A percentile compares a stretch with the other conserved stretches of the same genome.
These are phyloP conservation scores for Sycophaga agraensis DNA, from an alignment of 1,140 invertebrate genomes.

Conservation along the genomic window DNA sequence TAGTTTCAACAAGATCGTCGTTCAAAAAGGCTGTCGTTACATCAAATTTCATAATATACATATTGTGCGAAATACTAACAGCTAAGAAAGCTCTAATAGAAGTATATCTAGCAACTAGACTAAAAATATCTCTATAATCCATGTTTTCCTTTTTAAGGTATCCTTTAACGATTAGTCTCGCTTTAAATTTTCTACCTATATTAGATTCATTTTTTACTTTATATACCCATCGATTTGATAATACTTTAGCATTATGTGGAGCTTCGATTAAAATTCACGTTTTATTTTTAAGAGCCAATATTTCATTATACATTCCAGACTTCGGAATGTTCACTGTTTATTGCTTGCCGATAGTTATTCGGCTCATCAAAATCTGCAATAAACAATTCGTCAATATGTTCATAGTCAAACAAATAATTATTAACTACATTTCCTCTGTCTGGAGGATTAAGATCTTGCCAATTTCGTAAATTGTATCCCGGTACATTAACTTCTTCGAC, in stretches of 20 bases:
- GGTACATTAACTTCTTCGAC: too few species aligned
- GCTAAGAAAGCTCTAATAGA: too few species aligned
- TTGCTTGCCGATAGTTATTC: neutral
- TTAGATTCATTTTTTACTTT: too few species aligned
- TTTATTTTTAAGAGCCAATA: constrained; percentile 1
- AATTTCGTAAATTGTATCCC: neutral
- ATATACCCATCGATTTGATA: constrained; percentile 15
- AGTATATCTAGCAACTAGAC: too few species aligned
- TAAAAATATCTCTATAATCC: neutral
- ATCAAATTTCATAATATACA: constrained; percentile 1
- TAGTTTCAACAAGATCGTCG: constrained; percentile 20
- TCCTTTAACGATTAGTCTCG: constrained; percentile 6
- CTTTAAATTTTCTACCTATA: too few species aligned
- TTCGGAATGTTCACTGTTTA: neutral
- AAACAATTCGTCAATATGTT: neutral
- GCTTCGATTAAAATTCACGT: constrained; percentile 4
- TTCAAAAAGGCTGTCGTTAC: neutral
- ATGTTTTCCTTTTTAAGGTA: neutral
- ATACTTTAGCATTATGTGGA: neutral
- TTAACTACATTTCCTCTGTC: too few species aligned
- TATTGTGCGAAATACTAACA: neutral
- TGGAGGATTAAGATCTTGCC: neutral
- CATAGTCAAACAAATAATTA: neutral
- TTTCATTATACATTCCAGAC: neutral
- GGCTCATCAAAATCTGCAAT: too few species aligned